A percentile compares a stretch with the other conserved stretches of the same genome.
Conservation (phyloP, 2,888 invertebrate species). For the Drosophila gaucha region DNA sequence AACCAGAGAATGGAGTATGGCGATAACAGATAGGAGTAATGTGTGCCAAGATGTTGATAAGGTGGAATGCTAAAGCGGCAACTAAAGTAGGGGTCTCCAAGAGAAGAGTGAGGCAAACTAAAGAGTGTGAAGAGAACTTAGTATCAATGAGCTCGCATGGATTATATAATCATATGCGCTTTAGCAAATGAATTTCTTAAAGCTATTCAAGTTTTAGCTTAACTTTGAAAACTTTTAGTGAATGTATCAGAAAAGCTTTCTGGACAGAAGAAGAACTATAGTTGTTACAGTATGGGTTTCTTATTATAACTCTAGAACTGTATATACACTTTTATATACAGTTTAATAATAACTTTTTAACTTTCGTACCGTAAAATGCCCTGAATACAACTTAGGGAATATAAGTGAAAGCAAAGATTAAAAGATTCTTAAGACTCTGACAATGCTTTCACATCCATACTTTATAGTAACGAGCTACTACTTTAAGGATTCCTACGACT, state of each 20-base stretch:
- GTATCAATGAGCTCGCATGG: conserved; percentile 31
- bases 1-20: conserved; percentile 3
- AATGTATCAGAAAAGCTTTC: not conserved
- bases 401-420: no score
- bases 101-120: conserved; percentile 1
- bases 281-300: not conserved
- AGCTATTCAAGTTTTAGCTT: not conserved
- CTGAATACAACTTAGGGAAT: no score
- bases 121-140: not conserved
- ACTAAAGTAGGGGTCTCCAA: conserved; percentile 10
- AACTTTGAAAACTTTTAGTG: not conserved
- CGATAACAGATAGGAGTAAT: conserved; percentile 43
- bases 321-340: not conserved
- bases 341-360: not conserved
- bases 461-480: no score
- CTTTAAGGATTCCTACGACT: not conserved
- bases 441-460: no score
- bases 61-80: conserved; percentile 31
- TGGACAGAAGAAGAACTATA: not conserved
- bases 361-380: not conserved
- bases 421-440: no score
- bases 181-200: not conserved
- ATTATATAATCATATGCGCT: not conserved
- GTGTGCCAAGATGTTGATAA: conserved; percentile 56
- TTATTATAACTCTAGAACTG: not conserved